Base-by-base conservation (phyloP, 2,888 invertebrate species). In the Spatulosminthurus flaviceps region DNA sequence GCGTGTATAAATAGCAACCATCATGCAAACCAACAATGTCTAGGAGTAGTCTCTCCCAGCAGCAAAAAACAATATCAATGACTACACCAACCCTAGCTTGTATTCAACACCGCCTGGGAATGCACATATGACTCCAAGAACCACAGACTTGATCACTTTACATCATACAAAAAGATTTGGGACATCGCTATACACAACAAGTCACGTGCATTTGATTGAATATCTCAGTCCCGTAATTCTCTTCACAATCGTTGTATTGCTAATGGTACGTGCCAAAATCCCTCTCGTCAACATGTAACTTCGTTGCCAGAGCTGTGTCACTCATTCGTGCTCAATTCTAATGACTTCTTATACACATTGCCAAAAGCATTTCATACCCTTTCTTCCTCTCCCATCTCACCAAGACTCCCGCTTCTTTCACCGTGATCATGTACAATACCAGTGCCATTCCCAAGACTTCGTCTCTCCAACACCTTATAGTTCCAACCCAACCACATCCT, bases 191-290 rank as follows among this genome's bases (percentile, higher is more conserved):
- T 34, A 34, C 34, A 34, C 34, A 51, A 51, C 51, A 51, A 51
- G 51, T 51, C 16, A n/a, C 51, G n/a, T 51, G 51, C 5, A 51
- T 13, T 51, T n/a, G 19, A 51, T 51, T 51, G 51, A 51, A 51
- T 16, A 51, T 51, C 51, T 51, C n/a, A 51, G 34, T 70, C 24
- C 34, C 70, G n/a, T 34, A 29, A 69, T 19, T 34, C 34, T 21
- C 21, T 21, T 61, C 21, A 13, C 34, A 34, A 69, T 43, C 51
- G 51, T 51, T 51, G 13, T n/a, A n/a, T 34, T 34, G 34, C 66
- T 78, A 78, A 75, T 78, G 72, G 26, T 78, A 71, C 70, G 74
- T 76, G 80, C 80, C 80, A 80, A 80, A 80, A 77, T 72, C 74
- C 22, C 75, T 69, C 78, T 80, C 78, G 71, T 80, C 80, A 80